Conservation (phyloP, 1,140 invertebrate genomes). For the Cryptotermes secundus region DNA sequence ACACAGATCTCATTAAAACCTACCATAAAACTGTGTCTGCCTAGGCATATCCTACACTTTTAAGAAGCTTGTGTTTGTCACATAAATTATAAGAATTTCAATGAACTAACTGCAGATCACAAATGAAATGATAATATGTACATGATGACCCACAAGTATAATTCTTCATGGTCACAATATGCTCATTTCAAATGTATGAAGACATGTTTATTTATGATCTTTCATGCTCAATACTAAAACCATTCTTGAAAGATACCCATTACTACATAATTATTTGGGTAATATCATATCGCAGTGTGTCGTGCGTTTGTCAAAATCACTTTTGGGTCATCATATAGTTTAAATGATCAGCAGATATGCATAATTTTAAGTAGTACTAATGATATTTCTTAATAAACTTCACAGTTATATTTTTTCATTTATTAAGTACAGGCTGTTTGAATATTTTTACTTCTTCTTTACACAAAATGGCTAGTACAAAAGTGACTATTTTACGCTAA, state of each 20-base stretch:
- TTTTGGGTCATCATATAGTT: not conserved
- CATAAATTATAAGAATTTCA: not conserved
- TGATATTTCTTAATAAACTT: not conserved
- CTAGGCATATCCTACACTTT: not conserved
- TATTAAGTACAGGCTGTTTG: not conserved
- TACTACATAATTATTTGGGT: not conserved
- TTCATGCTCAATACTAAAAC: not conserved
- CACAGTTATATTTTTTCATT: not conserved
- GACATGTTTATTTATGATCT: not conserved
- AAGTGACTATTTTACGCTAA: not conserved
- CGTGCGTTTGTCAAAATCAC: not conserved
- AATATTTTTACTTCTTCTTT: not conserved
- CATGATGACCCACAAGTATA: not conserved
- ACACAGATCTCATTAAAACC: not conserved
- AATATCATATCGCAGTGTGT: not conserved
- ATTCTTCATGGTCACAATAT: not conserved
- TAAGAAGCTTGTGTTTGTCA: not conserved
- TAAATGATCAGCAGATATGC: not conserved
- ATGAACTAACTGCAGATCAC: not conserved
- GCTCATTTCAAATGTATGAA: too few species aligned
- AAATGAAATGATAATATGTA: not conserved
- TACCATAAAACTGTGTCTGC: not conserved
- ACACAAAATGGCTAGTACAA: not conserved
- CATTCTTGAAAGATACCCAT: not conserved
- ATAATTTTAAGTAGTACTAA: not conserved